Conservation (phyloP, 2,888 invertebrate genomes). For the Bombylius major region DNA sequence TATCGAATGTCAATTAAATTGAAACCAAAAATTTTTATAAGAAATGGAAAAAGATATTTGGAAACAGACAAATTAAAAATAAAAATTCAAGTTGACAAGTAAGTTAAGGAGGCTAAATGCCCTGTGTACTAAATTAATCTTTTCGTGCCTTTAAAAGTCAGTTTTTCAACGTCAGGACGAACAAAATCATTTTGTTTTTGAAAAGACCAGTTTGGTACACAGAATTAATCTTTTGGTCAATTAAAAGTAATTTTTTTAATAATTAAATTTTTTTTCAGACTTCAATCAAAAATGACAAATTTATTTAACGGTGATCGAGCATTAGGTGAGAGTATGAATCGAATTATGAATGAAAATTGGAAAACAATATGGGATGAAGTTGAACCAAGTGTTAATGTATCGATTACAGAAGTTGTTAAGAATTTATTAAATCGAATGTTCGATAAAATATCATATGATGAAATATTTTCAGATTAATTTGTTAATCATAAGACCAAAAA, state of each 20-base stretch:
- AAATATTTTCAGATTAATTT: neutral
- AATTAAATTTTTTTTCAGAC: neutral
- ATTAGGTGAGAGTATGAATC: slow-evolving; percentile 45
- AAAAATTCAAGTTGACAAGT: neutral
- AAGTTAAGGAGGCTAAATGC: neutral
- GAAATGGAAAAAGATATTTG: neutral
- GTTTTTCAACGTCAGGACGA: no score
- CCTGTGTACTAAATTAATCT: no score
- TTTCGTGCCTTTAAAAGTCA: no score
- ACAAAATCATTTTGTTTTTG: no score
- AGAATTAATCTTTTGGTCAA: no score
- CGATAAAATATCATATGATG: neutral
- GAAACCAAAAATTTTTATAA: neutral
- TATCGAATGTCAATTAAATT: neutral
- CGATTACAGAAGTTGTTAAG: slow-evolving; percentile 1
- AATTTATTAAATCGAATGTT: slow-evolving; percentile 1
- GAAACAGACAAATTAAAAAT: neutral
- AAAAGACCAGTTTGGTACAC: no score
- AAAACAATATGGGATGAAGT: slow-evolving; percentile 40
- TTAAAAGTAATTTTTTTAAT: no score
- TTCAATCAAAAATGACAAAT: slow-evolving; percentile 39
- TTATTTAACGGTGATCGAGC: slow-evolving; percentile 45
- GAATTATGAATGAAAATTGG: slow-evolving; percentile 45
- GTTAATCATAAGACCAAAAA: neutral
- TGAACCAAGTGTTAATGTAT: slow-evolving; percentile 4